A percentile compares a stretch with the other conserved stretches of the same genome.
These are phyloP conservation scores for Heliconius nattereri DNA, from an alignment of 1,140 invertebrate genomes.

Conservation along the genomic window DNA sequence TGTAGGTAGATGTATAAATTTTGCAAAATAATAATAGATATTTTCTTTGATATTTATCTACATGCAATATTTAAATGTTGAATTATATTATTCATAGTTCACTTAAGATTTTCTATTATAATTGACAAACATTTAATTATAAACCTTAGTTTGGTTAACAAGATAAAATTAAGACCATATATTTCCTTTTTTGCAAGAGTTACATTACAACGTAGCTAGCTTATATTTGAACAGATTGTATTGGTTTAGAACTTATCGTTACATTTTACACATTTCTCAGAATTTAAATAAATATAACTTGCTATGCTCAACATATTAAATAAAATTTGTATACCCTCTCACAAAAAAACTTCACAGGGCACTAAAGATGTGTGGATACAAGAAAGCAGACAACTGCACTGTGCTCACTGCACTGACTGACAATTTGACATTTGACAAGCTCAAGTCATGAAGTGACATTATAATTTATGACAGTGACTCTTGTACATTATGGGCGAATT, in stretches of 20 bases:
- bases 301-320: not conserved
- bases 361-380: not conserved
- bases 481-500: not conserved
- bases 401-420: conserved; percentile 4
- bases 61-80: not conserved
- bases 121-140: not conserved
- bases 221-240: conserved; percentile 11
- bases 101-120: not conserved
- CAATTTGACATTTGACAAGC: not conserved
- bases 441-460: not conserved
- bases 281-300: not conserved
- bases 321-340: not conserved
- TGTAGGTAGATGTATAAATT: too few relatives aligned
- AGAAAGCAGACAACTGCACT: not conserved
- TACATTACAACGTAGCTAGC: not conserved
- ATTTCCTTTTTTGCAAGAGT: conserved; percentile 5
- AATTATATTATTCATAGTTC: not conserved
- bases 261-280: conserved; percentile 26
- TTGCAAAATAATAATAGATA: too few relatives aligned
- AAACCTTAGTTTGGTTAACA: not conserved
- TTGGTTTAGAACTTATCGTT: conserved; percentile 29
- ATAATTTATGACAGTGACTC: not conserved
- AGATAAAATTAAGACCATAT: not conserved
- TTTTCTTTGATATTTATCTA: not conserved
- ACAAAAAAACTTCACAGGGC: not conserved